Evolutionary conservation across 2,797 vertebrate species (phyloP).

Genomic region (Poecilia velifera): DNA sequence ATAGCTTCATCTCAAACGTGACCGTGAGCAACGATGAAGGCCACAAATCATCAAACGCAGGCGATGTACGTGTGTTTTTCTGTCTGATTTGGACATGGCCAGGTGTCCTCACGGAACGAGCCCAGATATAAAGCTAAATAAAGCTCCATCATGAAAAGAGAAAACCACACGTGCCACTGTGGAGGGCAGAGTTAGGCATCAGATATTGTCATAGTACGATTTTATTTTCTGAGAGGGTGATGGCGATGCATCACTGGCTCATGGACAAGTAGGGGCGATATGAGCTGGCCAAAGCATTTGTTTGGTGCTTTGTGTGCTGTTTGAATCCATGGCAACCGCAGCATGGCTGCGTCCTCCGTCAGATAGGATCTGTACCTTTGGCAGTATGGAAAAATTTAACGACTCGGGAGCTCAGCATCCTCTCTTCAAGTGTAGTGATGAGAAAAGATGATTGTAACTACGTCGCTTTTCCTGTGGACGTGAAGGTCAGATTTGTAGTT

Average conservation of each 20-base stretch:
- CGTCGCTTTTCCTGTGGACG: not conserved
- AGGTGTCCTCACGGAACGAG: slow-evolving; percentile 13
- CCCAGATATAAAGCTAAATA: slow-evolving; percentile 51
- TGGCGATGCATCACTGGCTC: slow-evolving; percentile 71
- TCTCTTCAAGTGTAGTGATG: slow-evolving; percentile 11
- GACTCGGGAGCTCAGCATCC: slow-evolving; percentile 38
- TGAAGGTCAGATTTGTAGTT: slow-evolving; percentile 15
- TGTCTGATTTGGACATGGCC: slow-evolving; percentile 21
- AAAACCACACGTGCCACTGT: slow-evolving; percentile 35
- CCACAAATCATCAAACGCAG: slow-evolving; percentile 25
- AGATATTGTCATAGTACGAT: slow-evolving; percentile 65
- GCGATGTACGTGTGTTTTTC: not conserved
- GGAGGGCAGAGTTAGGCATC: slow-evolving; percentile 33
- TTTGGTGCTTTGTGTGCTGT: slow-evolving; percentile 76
- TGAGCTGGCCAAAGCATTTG: slow-evolving; percentile 62
- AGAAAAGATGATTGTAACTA: slow-evolving; percentile 31
- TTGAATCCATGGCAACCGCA: slow-evolving; percentile 82
- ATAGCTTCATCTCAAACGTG: slow-evolving; percentile 23
- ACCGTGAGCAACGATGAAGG: slow-evolving; percentile 54
- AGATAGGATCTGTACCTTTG: slow-evolving; percentile 60
- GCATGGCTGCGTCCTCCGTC: slow-evolving; percentile 43
- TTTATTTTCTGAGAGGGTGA: slow-evolving; percentile 78
- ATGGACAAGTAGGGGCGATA: slow-evolving; percentile 70
- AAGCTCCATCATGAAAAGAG: slow-evolving; percentile 51
- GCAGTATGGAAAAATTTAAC: slow-evolving; percentile 49